Evolutionary conservation across 92 coral and sea anemone species (phyloP).

Genomic region (Actinernus sp.): DNA sequence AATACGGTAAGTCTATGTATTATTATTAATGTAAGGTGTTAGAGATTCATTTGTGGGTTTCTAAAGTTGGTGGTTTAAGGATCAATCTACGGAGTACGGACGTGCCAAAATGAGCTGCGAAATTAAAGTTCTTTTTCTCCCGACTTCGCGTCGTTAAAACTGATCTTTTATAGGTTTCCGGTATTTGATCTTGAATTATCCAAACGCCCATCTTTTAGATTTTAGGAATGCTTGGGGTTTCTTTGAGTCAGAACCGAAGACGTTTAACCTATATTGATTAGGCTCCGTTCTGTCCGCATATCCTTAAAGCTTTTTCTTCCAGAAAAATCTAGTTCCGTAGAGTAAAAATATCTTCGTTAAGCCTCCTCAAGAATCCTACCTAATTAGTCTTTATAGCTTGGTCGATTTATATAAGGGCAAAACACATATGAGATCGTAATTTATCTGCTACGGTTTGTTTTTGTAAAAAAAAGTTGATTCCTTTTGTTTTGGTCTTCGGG

Average conservation of each 20-base stretch:
- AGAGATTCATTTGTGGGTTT: constrained; percentile 7
- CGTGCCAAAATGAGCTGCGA: too few species aligned
- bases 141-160: too few species aligned
- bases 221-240: background rate
- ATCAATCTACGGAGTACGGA: too few species aligned
- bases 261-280: too few species aligned
- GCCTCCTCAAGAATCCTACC: background rate
- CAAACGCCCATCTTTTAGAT: background rate
- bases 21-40: constrained; percentile 7
- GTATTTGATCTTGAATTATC: background rate
- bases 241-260: background rate
- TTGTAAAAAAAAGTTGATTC: too few species aligned
- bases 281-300: too few species aligned
- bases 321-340: too few species aligned
- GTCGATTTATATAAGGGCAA: background rate
- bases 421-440: background rate
- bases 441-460: too few species aligned
- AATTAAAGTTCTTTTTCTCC: too few species aligned
- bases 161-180: background rate
- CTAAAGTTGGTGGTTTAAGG: constrained; percentile 1
- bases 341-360: too few species aligned
- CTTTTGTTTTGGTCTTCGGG: too few species aligned
- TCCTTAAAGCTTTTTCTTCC: too few species aligned
- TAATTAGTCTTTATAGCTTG: background rate
- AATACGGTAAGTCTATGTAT: constrained; percentile 85